phyloP scores from a whole-genome alignment of 1,140 invertebrate genomes.

The Thalassaphorura encarpata region DNA sequence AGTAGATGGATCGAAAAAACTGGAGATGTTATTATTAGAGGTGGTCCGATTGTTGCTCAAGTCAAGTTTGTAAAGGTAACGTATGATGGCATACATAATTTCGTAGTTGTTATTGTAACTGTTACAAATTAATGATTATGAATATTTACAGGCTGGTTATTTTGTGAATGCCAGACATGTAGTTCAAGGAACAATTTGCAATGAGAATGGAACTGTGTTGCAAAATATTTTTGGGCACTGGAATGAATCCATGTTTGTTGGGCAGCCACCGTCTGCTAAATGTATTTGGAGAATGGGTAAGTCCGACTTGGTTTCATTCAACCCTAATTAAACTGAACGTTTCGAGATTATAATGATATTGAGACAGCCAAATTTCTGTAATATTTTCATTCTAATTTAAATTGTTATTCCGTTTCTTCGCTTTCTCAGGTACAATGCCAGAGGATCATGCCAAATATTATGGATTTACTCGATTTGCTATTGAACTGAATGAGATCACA shows the following conservation, averaged over 20 bases:
- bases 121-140: neutral
- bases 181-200: conserved; percentile 56
- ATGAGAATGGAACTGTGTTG: conserved; percentile 48
- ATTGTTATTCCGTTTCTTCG: conserved; percentile 4
- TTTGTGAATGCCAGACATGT: conserved; percentile 70
- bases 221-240: conserved; percentile 64
- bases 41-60: conserved; percentile 54
- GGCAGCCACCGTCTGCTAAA: conserved; percentile 54
- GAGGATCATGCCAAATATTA: conserved; percentile 70
- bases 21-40: conserved; percentile 62
- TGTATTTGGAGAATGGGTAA: conserved; percentile 67
- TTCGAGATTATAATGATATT: neutral
- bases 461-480: conserved; percentile 73
- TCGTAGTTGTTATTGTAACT: neutral
- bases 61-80: conserved; percentile 68
- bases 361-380: neutral
- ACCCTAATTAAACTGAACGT: too few relatives aligned
- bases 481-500: conserved; percentile 71
- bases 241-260: conserved; percentile 69
- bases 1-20: conserved; percentile 73
- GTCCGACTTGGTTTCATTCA: neutral
- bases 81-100: neutral
- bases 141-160: conserved; percentile 51
- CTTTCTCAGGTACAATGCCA: conserved; percentile 55
- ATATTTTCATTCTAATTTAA: neutral